phyloP scores from a whole-genome alignment of 2,888 invertebrate species.

The Ashinkailepas kermadecensis region DNA sequence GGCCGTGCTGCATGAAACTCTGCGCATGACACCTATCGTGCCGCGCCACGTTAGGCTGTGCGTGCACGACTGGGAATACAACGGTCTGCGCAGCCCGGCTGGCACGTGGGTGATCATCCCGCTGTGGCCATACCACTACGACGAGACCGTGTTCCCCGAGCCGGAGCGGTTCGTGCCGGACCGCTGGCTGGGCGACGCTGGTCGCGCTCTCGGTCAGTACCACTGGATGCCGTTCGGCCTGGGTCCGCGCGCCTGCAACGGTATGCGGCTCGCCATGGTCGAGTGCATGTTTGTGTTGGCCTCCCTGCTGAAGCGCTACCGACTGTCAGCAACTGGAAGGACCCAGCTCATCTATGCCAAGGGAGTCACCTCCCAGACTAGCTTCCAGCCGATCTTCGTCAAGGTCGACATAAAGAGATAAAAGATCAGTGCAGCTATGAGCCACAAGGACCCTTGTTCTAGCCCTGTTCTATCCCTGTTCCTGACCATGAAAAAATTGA shows the following conservation, averaged over 20 bases:
- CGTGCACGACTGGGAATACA: not conserved
- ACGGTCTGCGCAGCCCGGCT: not conserved
- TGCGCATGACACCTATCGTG: not conserved
- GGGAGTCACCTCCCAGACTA: no score
- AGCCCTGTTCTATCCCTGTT: no score
- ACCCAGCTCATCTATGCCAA: not conserved
- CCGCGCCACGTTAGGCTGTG: not conserved
- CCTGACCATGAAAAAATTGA: no score
- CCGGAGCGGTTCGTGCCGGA: not conserved
- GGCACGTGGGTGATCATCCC: not conserved
- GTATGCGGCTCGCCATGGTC: not conserved
- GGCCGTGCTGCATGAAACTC: not conserved
- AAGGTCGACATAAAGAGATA: no score
- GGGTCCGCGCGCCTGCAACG: constrained; percentile 4
- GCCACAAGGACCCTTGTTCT: no score
- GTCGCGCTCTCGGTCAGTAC: not conserved
- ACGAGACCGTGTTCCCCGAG: not conserved
- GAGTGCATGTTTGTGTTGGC: constrained; percentile 2
- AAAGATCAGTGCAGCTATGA: no score
- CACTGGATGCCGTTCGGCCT: constrained; percentile 1
- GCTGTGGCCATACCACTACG: not conserved
- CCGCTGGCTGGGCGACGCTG: not conserved
- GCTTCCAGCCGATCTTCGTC: no score
- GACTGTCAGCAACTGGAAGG: not conserved
- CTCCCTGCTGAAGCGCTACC: not conserved